Evolutionary conservation across 1,140 invertebrate species (phyloP).

Genomic region (Apocrypta bakeri): DNA sequence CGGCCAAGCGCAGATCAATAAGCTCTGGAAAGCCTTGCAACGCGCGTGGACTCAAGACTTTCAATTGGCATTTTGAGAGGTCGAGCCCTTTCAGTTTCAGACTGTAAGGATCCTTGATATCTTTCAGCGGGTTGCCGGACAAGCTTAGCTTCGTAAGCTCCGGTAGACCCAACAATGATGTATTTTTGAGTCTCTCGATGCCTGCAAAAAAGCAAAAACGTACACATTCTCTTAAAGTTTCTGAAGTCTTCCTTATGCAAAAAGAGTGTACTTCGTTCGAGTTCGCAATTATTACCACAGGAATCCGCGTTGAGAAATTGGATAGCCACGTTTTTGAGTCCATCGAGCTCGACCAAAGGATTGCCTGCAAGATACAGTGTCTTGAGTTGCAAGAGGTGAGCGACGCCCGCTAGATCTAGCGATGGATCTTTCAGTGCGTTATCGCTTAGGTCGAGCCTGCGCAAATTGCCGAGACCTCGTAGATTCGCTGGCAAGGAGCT

Average conservation of each 20-base stretch:
- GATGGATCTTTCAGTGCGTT: conserved; percentile 54
- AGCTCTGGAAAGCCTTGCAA: conserved; percentile 63
- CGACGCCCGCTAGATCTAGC: conserved; percentile 48
- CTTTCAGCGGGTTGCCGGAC: conserved; percentile 64
- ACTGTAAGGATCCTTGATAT: conserved; percentile 59
- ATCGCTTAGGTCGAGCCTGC: conserved; percentile 60
- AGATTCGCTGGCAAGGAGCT: conserved; percentile 58
- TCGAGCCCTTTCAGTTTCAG: conserved; percentile 64
- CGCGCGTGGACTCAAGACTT: conserved; percentile 61
- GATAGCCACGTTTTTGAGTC: conserved; percentile 57
- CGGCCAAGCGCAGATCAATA: conserved; percentile 61
- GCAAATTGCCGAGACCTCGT: conserved; percentile 56
- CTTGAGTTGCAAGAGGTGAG: conserved; percentile 57
- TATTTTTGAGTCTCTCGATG: conserved; percentile 57
- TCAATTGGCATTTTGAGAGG: conserved; percentile 66
- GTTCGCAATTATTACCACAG: conserved; percentile 58
- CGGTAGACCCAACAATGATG: conserved; percentile 59
- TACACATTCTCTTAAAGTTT: not conserved
- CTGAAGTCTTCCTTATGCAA: not conserved
- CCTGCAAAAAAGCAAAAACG: conserved; percentile 51
- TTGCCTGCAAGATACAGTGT: conserved; percentile 63
- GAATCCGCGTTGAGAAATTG: conserved; percentile 61
- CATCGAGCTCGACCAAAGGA: conserved; percentile 59
- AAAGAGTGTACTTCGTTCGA: too few relatives aligned
- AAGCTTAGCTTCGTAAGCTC: conserved; percentile 61